phyloP scores from a whole-genome alignment of 2,113 vertebrate genomes.

The Otolemur garnettii region DNA sequence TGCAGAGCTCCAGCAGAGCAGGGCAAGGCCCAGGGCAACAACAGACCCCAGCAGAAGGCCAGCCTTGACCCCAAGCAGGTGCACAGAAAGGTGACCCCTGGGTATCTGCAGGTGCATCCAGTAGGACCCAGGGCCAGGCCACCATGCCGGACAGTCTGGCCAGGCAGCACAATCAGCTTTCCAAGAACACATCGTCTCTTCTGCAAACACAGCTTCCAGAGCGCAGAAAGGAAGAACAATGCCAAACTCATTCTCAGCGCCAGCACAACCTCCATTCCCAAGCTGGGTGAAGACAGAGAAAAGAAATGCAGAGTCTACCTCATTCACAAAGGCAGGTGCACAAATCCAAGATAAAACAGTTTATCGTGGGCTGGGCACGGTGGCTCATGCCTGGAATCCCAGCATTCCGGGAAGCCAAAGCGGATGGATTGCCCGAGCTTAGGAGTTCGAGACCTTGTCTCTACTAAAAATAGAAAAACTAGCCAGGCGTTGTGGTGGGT shows the following conservation, averaged over 20 bases:
- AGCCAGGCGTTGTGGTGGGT: no score
- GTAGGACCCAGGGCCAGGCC: background rate
- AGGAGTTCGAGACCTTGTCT: no score
- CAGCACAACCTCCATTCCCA: background rate
- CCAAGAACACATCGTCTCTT: no score
- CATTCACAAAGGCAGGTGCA: fast-evolving
- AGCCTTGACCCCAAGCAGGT: background rate
- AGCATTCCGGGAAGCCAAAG: no score
- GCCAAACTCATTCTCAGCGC: background rate
- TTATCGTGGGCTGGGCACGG: no score
- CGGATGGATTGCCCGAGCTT: no score
- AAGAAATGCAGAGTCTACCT: no score
- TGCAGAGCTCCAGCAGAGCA: background rate
- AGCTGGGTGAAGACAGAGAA: background rate
- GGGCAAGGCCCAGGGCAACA: no score
- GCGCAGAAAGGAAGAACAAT: background rate
- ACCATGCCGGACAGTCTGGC: background rate
- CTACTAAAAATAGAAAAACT: no score
- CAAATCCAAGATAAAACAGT: background rate
- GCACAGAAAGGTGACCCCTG: background rate
- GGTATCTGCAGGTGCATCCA: fast-evolving
- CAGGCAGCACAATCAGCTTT: background rate
- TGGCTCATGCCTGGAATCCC: no score
- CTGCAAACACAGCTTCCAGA: background rate
- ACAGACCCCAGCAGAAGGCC: background rate